A percentile compares a stretch with the other conserved stretches of the same genome.
These are phyloP conservation scores for Vanessa atalanta DNA, from an alignment of 1,140 invertebrate genomes.

Conservation along the genomic window DNA sequence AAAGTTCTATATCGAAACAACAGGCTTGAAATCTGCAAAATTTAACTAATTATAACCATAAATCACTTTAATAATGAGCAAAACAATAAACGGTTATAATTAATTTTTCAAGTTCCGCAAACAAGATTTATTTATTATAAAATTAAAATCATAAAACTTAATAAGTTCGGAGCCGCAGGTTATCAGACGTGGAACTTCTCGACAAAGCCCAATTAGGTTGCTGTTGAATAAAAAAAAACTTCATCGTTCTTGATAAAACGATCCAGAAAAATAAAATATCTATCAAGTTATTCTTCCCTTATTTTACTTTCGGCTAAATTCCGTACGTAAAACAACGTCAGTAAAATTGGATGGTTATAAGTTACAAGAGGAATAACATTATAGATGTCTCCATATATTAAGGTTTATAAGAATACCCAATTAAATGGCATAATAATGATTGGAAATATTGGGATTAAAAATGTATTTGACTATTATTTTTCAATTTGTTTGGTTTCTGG, in stretches of 20 bases:
- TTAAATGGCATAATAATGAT: too few relatives aligned
- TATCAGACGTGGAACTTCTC: slow-evolving; percentile 9
- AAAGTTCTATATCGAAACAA: not conserved
- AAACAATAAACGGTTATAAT: slow-evolving; percentile 26
- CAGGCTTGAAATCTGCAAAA: not conserved
- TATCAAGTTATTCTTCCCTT: too few relatives aligned
- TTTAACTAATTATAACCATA: not conserved
- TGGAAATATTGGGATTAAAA: too few relatives aligned
- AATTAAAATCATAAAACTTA: slow-evolving; percentile 26
- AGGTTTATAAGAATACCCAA: too few relatives aligned
- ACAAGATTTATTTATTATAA: slow-evolving; percentile 16
- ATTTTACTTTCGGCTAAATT: too few relatives aligned
- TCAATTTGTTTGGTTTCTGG: too few relatives aligned
- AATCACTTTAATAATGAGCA: slow-evolving; percentile 8
- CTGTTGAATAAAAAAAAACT: not conserved
- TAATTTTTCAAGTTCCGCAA: slow-evolving; percentile 21
- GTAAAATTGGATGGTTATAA: too few relatives aligned
- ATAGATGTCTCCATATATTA: too few relatives aligned
- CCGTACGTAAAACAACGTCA: too few relatives aligned
- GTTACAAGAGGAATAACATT: too few relatives aligned
- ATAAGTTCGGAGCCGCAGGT: slow-evolving; percentile 3
- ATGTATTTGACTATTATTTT: too few relatives aligned
- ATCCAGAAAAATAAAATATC: too few relatives aligned
- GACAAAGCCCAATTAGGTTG: slow-evolving; percentile 10
- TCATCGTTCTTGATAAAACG: not conserved